These are phyloP conservation scores for Heterotilapia buettikoferi DNA, from an alignment of 2,113 vertebrate species.

Conservation along the genomic window DNA sequence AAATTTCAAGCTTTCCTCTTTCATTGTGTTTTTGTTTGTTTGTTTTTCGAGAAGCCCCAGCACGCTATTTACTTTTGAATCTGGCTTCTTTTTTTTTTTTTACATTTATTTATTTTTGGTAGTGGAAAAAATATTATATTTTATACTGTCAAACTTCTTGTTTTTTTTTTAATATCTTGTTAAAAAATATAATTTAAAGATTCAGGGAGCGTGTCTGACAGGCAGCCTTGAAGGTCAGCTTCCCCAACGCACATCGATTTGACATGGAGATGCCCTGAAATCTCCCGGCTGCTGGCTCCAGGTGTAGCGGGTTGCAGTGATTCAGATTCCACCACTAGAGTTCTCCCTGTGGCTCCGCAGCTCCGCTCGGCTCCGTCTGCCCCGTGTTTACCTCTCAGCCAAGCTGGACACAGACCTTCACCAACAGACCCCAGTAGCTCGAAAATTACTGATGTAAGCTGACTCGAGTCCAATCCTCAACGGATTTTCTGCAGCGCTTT, in stretches of 20 bases:
- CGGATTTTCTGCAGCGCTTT: conserved; percentile 39
- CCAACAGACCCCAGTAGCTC: conserved; percentile 69
- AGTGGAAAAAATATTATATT: background rate
- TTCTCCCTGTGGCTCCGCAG: conserved; percentile 59
- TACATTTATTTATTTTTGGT: background rate
- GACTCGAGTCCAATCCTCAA: conserved; percentile 16
- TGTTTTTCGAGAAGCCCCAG: background rate
- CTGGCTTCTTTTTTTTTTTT: no score
- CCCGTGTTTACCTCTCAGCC: conserved; percentile 79
- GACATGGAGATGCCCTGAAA: background rate
- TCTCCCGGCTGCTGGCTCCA: background rate
- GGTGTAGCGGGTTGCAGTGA: background rate
- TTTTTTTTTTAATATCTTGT: background rate
- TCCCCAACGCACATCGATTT: background rate
- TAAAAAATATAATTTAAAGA: background rate
- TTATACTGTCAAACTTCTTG: background rate
- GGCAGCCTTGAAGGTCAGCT: background rate
- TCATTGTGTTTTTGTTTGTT: background rate
- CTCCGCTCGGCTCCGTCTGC: conserved; percentile 37
- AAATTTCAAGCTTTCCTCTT: background rate
- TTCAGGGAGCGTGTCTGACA: background rate
- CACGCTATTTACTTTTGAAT: background rate
- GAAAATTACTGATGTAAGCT: conserved; percentile 64
- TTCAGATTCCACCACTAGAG: conserved; percentile 73
- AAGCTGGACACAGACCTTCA: conserved; percentile 71